These are phyloP conservation scores for Catotricha subobsoleta DNA, from an alignment of 2,888 invertebrate genomes.

Conservation along the genomic window DNA sequence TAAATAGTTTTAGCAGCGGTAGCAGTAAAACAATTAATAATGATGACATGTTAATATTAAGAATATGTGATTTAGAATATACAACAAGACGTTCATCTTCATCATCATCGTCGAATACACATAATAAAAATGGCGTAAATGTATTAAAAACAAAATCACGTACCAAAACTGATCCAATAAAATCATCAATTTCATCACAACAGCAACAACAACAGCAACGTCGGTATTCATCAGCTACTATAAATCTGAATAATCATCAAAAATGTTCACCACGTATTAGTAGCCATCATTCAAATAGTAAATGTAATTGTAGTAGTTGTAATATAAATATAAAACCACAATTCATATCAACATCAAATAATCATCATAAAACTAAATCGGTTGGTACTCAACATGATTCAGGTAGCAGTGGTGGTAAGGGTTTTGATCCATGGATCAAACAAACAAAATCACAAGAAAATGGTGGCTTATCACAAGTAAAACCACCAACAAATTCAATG, in stretches of 20 bases:
- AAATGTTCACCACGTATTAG: neutral
- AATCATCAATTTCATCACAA: slow-evolving; percentile 3
- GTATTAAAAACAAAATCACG: neutral
- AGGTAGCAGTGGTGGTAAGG: neutral
- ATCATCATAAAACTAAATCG: slow-evolving; percentile 5
- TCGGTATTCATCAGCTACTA: neutral
- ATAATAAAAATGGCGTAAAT: neutral
- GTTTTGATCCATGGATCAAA: slow-evolving; percentile 1
- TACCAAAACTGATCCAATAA: slow-evolving; percentile 2
- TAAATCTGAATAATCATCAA: neutral
- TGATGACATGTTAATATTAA: slow-evolving; percentile 1
- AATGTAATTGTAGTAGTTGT: neutral
- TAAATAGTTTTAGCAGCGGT: neutral
- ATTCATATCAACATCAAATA: neutral
- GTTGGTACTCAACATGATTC: slow-evolving; percentile 7
- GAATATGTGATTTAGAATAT: slow-evolving; percentile 2
- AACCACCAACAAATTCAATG: neutral
- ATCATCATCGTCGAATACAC: neutral
- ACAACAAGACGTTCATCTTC: slow-evolving; percentile 1
- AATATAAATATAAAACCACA: no score
- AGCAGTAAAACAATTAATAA: neutral
- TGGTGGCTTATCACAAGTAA: neutral
- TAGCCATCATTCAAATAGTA: neutral
- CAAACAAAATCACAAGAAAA: no score
- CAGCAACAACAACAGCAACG: neutral